A percentile compares a stretch with the other conserved stretches of the same genome.
Conservation (phyloP, 2,113 vertebrate species). For the Dromaius novaehollandiae region DNA sequence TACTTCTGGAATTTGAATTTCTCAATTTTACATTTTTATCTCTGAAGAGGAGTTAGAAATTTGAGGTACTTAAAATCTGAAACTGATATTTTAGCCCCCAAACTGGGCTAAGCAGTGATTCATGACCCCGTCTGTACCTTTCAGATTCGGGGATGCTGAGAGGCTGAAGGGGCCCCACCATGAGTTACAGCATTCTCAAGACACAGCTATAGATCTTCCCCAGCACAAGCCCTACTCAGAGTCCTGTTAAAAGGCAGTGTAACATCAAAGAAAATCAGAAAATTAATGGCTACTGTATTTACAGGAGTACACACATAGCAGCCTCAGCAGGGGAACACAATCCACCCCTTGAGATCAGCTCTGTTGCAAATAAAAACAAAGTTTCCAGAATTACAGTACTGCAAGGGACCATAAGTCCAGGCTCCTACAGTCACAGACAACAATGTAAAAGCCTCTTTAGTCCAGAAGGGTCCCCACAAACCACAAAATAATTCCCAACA, state of each 20-base stretch:
- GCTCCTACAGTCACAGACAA: background rate
- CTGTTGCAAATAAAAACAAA: background rate
- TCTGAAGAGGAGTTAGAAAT: background rate
- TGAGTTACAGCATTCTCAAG: background rate
- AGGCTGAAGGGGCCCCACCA: background rate
- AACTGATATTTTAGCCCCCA: background rate
- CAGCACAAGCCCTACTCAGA: background rate
- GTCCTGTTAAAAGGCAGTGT: background rate
- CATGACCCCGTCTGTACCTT: background rate
- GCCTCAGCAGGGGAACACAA: background rate
- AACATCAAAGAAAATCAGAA: background rate
- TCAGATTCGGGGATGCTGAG: background rate
- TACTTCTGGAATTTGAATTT: background rate
- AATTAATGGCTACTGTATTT: background rate
- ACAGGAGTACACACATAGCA: background rate
- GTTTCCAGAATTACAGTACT: background rate
- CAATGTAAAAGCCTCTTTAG: background rate
- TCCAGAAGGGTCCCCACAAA: constrained; percentile 15
- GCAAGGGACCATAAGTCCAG: background rate
- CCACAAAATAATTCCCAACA: constrained; percentile 43
- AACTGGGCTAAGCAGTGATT: background rate
- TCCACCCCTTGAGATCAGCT: background rate
- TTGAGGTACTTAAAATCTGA: background rate
- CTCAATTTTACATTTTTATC: background rate
- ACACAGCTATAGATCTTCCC: background rate